Percentiles rank a stretch among this genome's conserved stretches.
phyloP scores from a whole-genome alignment of 1,140 invertebrate species.

The Aphaenogaster ashmeadi region DNA sequence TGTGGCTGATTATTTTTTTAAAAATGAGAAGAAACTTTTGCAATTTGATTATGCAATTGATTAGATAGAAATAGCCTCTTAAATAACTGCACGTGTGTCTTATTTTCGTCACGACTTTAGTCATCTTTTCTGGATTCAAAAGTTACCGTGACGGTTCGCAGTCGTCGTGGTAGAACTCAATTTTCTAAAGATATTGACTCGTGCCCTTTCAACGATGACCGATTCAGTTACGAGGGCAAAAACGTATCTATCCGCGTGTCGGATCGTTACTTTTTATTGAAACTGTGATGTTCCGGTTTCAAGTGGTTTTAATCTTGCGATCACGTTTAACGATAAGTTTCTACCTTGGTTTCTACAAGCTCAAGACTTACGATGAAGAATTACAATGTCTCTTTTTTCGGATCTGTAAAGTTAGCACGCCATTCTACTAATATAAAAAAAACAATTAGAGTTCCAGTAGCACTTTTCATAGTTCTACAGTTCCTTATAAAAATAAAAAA shows the following conservation, averaged over 20 bases:
- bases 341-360: background rate
- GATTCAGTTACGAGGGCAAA: constrained; percentile 10
- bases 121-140: background rate
- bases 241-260: background rate
- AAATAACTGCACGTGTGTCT: background rate
- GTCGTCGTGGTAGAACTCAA: background rate
- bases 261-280: constrained; percentile 33
- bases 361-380: background rate
- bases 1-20: background rate
- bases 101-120: background rate
- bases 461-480: no score
- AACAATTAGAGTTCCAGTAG: no score
- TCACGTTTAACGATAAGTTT: background rate
- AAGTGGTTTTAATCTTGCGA: constrained; percentile 28
- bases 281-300: constrained; percentile 8
- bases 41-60: background rate
- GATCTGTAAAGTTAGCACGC: no score
- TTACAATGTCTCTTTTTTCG: no score
- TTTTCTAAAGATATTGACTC: constrained; percentile 36
- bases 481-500: no score
- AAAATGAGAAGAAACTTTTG: background rate
- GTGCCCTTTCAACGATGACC: constrained; percentile 12
- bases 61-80: background rate
- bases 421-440: no score
- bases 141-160: background rate